phyloP scores from a whole-genome alignment of 2,888 invertebrate genomes.

The Aphrophora alni region DNA sequence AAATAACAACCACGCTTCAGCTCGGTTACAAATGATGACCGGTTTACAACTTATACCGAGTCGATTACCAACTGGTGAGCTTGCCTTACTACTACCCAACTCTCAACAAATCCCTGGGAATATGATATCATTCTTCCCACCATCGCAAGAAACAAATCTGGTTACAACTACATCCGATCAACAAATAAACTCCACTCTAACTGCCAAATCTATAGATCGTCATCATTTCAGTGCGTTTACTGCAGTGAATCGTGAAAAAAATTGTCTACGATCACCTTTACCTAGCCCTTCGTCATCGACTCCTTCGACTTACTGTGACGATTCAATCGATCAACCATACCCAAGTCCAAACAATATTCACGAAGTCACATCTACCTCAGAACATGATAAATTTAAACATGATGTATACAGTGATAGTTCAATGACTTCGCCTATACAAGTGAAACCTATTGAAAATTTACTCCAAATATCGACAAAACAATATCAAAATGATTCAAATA shows the following conservation, averaged over 20 bases:
- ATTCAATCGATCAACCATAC: conserved; percentile 33
- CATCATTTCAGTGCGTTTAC: conserved; percentile 57
- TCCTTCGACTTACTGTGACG: conserved; percentile 34
- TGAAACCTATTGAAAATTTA: background rate
- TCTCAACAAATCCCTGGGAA: conserved; percentile 59
- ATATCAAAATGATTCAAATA: conserved; percentile 39
- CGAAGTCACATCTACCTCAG: conserved; percentile 27
- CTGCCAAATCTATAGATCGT: conserved; percentile 8
- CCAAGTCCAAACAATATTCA: conserved; percentile 41
- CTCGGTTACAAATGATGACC: conserved; percentile 45
- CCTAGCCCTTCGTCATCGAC: conserved; percentile 39
- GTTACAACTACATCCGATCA: conserved; percentile 35
- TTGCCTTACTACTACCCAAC: conserved; percentile 70
- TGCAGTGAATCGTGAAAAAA: conserved; percentile 53
- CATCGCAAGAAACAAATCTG: conserved; percentile 51
- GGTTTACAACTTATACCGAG: conserved; percentile 70
- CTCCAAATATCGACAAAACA: conserved; percentile 12
- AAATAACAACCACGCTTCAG: conserved; percentile 53
- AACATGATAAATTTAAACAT: background rate
- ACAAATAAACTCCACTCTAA: background rate
- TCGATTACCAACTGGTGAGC: conserved; percentile 68
- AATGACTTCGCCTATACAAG: background rate
- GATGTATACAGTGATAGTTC: background rate
- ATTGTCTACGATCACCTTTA: conserved; percentile 12
- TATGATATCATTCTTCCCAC: conserved; percentile 60